Percentiles rank a stretch among this genome's conserved stretches.
Evolutionary conservation across 2,797 vertebrate species (phyloP).

Genomic region (Pterois miles): DNA sequence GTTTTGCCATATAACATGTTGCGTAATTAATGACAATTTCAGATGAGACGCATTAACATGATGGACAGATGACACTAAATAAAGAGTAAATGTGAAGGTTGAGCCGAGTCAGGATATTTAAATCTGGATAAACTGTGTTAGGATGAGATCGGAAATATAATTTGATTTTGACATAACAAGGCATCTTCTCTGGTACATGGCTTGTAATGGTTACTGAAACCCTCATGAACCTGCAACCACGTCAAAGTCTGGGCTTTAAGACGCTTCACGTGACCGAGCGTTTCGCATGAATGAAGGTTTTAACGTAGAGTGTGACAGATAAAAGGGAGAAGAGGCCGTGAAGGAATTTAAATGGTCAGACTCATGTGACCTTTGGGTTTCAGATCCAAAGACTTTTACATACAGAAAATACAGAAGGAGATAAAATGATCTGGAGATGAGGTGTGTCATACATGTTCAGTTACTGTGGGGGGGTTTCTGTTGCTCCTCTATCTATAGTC

Average conservation of each 20-base stretch:
- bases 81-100: no score
- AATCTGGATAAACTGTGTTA: not conserved
- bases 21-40: no score
- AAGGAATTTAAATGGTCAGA: not conserved
- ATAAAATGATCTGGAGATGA: not conserved
- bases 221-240: not conserved
- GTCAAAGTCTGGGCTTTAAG: not conserved
- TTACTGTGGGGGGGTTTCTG: conserved; percentile 20
- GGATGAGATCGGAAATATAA: not conserved
- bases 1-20: no score
- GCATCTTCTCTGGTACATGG: not conserved
- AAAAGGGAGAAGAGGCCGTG: not conserved
- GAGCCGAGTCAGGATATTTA: not conserved
- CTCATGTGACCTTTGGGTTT: not conserved
- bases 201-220: not conserved
- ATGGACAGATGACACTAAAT: not conserved
- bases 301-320: not conserved
- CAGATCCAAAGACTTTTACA: no score
- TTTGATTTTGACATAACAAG: not conserved
- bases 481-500: conserved; percentile 52
- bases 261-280: not conserved
- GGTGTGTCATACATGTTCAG: no score
- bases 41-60: not conserved
- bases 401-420: no score
- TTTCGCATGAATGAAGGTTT: not conserved